Evolutionary conservation across 2,797 vertebrate species (phyloP).

Genomic region (Xyrichtys novacula): DNA sequence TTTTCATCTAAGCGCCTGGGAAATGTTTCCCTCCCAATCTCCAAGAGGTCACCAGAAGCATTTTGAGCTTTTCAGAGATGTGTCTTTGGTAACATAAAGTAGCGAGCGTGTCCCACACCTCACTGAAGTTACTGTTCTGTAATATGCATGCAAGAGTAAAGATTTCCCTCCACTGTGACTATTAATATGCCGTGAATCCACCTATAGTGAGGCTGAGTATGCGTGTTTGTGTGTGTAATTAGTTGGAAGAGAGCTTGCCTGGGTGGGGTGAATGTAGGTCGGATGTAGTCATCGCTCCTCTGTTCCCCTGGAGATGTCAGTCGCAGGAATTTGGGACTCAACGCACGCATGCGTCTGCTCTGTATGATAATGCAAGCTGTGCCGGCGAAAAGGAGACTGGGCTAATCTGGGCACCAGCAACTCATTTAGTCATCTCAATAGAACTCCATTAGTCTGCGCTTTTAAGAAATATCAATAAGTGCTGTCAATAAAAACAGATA

Average conservation of each 20-base stretch:
- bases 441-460: slow-evolving; percentile 81
- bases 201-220: slow-evolving; percentile 54
- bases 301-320: slow-evolving; percentile 82
- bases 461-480: slow-evolving; percentile 86
- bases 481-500: slow-evolving; percentile 83
- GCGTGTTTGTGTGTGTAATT: slow-evolving; percentile 66
- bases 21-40: slow-evolving; percentile 46
- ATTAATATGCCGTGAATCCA: slow-evolving; percentile 39
- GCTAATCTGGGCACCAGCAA: slow-evolving; percentile 81
- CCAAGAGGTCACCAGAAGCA: slow-evolving; percentile 47
- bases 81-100: slow-evolving; percentile 25
- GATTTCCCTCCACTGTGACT: slow-evolving; percentile 28
- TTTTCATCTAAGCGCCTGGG: slow-evolving; percentile 51
- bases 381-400: slow-evolving; percentile 78
- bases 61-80: slow-evolving; percentile 21
- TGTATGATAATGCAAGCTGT: slow-evolving; percentile 83
- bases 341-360: slow-evolving; percentile 82
- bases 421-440: slow-evolving; percentile 86
- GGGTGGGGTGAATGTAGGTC: slow-evolving; percentile 84
- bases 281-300: slow-evolving; percentile 81
- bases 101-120: slow-evolving; percentile 13
- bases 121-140: slow-evolving; percentile 46
- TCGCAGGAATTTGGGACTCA: slow-evolving; percentile 83
- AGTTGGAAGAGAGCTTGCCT: slow-evolving; percentile 66
- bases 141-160: slow-evolving; percentile 24